Base-by-base conservation (phyloP, 1,140 invertebrate genomes). In the Contarinia nasturtii region DNA sequence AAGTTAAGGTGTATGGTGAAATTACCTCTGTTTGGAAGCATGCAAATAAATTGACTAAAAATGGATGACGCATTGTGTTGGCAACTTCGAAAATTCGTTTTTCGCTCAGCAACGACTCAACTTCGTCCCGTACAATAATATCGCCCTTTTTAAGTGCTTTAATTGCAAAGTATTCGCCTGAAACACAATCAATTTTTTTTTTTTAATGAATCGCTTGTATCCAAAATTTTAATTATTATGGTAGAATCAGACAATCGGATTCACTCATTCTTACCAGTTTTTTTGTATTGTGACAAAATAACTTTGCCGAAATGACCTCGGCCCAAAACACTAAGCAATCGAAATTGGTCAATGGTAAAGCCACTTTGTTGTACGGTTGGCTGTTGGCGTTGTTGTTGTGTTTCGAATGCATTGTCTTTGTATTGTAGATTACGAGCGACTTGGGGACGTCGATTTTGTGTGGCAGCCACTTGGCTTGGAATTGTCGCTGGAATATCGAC, bases 301-400 rank as follows among this genome's bases (percentile, higher is more conserved):
- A 98, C 94, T 77, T 99, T 99, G 60, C 96, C 96, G 70, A 99
- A 99, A 69, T 99, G 96, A 2, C 96, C 96, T 56, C 96, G 76
- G 21, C 96, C 96, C 43, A 99, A 73, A 10, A 99, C 95, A 66
- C 88, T 94, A 43, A 98, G 76, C 43, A 98, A 69, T 54, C 87
- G 75, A 70, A 98, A 99, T 61, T 93, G 86, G 21, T 93, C 86
- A 65, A 97, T 76, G 7, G 75, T 80, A 75, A 88, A 85, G 48
- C 67, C 61, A 40, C 76, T 76, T 45, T 68, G 69, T 54, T 77
- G 76, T 44, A 21, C 22, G 11, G 43, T 19, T 7, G 43, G 10
- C 52, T 11, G 56, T 45, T n/a, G 51, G 47, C 15, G 44, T 7
- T 33, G 10, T n/a, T 17, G 54, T 51, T 20, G 52, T 27, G 10